Evolutionary conservation across 2,797 vertebrate genomes (phyloP), one percentile per base, ranked within the genome.

Genomic region (Chaunax sp.): DNA sequence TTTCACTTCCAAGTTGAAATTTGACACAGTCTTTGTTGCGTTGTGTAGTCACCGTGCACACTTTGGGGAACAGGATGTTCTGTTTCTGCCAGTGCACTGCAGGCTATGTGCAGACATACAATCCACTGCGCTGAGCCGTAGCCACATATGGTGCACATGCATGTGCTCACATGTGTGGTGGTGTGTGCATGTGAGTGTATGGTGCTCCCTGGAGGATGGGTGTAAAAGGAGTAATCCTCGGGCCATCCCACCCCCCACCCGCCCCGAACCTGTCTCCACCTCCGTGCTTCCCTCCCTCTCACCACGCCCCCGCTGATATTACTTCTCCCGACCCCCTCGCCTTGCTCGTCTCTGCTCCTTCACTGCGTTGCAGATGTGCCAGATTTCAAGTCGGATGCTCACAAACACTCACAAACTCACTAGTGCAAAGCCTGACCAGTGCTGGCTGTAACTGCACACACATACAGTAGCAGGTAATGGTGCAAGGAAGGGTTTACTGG

Each of bases 11-110:
- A 26, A 23, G 13, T 20, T 44, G 19, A 41, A 28, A 37, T 46
- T 28, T n/a, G 0, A 10, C 6, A 49, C 19, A 3, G 33, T 19
- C 38, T 61, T 33, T 47, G 49, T 59, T 57, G n/a, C 40, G 5
- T 38, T 40, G 20, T 55, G 13, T 7, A 20, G 13, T n/a, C 37
- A 22, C 41, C 28, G 19, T 69, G 40, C 1, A 14, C 6, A 33
- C 41, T 1, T 23, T 58, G 59, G 58, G 55, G 75, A 75, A 84
- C 75, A 85, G 8, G 67, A 77, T 56, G 82, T 90, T 72, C 78
- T 62, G 43, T 84, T 63, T 72, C 47, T 30, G 22, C 30, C 56
- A 18, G 28, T 15, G 11, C 19, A 50, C 62, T 72, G 33, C 47
- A 76, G 62, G 72, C 49, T 28, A 23, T 49, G 49, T 59, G 50